Percentiles rank a stretch among this genome's conserved stretches.
phyloP scores from a whole-genome alignment of 1,140 invertebrate genomes.

The Lepidurus arcticus region DNA sequence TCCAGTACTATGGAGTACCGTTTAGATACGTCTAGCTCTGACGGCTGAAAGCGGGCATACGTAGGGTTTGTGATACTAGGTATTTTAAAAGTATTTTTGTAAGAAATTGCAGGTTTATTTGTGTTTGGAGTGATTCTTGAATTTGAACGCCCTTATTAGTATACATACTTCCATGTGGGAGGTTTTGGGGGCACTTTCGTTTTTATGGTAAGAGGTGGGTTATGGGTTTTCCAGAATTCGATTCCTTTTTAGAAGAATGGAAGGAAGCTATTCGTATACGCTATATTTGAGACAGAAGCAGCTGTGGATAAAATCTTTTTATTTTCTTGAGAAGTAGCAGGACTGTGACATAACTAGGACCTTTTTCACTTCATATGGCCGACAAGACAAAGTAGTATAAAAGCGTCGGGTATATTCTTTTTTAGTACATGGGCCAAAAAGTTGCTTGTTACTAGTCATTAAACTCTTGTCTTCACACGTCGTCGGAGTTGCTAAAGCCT shows the following conservation, averaged over 20 bases:
- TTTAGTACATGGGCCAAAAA: background rate
- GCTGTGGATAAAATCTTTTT: background rate
- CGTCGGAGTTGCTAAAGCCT: background rate
- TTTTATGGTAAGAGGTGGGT: too few relatives aligned
- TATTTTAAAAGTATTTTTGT: too few relatives aligned
- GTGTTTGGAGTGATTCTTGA: too few relatives aligned
- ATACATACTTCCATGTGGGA: too few relatives aligned
- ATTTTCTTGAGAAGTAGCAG: background rate
- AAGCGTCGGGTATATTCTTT: background rate
- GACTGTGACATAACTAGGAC: background rate
- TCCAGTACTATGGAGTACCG: too few relatives aligned
- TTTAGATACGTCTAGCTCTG: too few relatives aligned
- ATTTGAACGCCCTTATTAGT: too few relatives aligned
- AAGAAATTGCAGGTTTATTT: too few relatives aligned
- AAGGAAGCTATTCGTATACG: background rate
- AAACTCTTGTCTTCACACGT: slow-evolving; percentile 13
- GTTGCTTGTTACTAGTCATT: slow-evolving; percentile 11
- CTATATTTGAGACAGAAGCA: background rate
- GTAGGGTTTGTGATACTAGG: too few relatives aligned
- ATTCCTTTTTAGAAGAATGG: background rate
- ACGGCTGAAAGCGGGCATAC: too few relatives aligned
- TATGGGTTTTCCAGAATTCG: too few relatives aligned
- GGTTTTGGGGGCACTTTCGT: too few relatives aligned
- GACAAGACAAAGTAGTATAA: background rate
- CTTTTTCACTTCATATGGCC: background rate